Percentiles rank a stretch among this genome's conserved stretches.
Evolutionary conservation across 2,888 invertebrate genomes (phyloP).

Genomic region (Nomada flava): DNA sequence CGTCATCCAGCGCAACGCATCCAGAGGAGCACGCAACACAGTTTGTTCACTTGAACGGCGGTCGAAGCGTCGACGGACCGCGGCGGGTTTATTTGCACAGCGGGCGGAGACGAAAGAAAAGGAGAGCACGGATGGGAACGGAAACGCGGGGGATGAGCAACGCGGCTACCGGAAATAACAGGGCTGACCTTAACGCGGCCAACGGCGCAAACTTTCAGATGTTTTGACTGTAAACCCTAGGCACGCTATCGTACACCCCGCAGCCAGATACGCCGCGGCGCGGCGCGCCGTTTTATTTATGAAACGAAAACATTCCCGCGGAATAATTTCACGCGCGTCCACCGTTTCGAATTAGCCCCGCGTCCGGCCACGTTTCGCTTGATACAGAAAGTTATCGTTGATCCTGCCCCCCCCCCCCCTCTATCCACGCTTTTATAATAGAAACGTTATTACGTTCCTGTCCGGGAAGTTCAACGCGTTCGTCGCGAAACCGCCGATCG

Average conservation of each 20-base stretch:
- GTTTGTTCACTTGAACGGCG: too few relatives aligned
- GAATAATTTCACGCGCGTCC: conserved; percentile 53
- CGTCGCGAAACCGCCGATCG: conserved; percentile 24
- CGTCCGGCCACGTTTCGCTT: conserved; percentile 44
- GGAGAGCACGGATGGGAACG: not conserved
- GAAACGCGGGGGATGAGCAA: conserved; percentile 33
- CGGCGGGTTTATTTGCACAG: conserved; percentile 25
- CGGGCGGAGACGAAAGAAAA: not conserved
- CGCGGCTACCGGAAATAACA: conserved; percentile 55
- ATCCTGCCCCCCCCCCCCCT: not conserved
- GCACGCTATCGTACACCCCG: conserved; percentile 43
- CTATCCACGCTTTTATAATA: not conserved
- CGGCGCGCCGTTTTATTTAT: conserved; percentile 58
- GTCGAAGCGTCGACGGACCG: conserved; percentile 2
- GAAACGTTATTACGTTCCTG: not conserved
- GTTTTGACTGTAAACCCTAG: conserved; percentile 67
- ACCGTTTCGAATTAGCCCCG: conserved; percentile 48
- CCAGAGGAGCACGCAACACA: not conserved
- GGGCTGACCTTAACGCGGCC: conserved; percentile 58
- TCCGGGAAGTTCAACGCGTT: conserved; percentile 21
- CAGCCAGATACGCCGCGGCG: conserved; percentile 35
- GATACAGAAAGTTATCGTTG: conserved; percentile 43
- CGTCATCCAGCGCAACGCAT: not conserved
- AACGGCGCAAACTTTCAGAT: conserved; percentile 62
- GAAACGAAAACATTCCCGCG: conserved; percentile 59